Base-by-base conservation (phyloP, 2,797 vertebrate species). In the Schizopygopsis pylzovi region DNA sequence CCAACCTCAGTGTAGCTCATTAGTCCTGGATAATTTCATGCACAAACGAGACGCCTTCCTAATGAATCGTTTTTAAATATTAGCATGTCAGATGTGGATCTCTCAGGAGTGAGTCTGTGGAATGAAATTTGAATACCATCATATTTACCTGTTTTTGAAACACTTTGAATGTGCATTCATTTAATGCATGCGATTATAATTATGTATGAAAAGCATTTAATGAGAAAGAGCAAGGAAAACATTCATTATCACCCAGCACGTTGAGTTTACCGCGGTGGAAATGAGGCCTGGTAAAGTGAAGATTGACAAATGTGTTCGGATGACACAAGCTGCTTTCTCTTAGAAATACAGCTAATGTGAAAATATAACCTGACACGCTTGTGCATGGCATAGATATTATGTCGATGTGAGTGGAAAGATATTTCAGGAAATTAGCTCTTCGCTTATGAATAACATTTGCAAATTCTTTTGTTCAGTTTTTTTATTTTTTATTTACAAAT, bases 11-110 rank as follows among this genome's bases (percentile, higher is more conserved):
- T 28, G 68, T 39, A 85, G 85, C 83, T 95, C 94, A 93, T 94
- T 95, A 94, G 91, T 89, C 93, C 89, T 93, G 94, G 65, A 92
- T 96, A 96, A 96, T 96, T 95, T 86, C 94, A 93, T 93, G 94
- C 93, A 96, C 94, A 96, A 95, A 94, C 94, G 94, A 94, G 95
- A 94, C 93, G 94, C 92, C 91, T 94, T 93, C 94, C 89, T 95
- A 93, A 94, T 91, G 94, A 96, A 95, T 93, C 95, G 94, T 94
- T 92, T 93, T 90, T 89, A 85, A 93, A 92, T 86, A 90, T 90
- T 90, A 90, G 82, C 85, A 87, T 85, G 81, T 86, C 54, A 85
- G 84, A 85, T 80, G 39, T 77, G 83, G 82, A 56, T 71, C 83
- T 86, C 86, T 85, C 80, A 67, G 75, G 84, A 68, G 82, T 18